A percentile compares a stretch with the other conserved stretches of the same genome.
phyloP scores from a whole-genome alignment of 2,888 invertebrate species.

The Acrobeloides nanus region DNA sequence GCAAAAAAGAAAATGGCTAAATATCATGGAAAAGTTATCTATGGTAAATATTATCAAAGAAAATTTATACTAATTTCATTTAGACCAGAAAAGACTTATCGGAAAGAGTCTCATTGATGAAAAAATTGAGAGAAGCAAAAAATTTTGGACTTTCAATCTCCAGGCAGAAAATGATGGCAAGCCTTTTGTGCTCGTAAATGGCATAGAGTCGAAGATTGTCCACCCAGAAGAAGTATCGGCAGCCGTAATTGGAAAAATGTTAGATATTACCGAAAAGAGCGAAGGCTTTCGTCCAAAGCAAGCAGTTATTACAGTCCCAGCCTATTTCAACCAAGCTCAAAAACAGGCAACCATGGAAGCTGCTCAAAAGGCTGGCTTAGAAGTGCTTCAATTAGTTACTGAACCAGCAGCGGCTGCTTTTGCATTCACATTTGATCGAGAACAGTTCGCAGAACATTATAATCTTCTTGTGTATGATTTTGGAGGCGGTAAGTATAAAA shows the following conservation, averaged over 20 bases:
- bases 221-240: conserved; percentile 1
- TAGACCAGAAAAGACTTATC: no score
- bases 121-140: no score
- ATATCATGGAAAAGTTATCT: no score
- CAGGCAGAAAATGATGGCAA: no score
- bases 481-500: no score
- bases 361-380: conserved; percentile 2
- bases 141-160: no score
- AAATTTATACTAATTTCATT: no score
- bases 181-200: no score
- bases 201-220: no score
- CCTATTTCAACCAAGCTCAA: conserved; percentile 22
- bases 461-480: conserved; percentile 22
- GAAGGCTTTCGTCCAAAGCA: conserved; percentile 2
- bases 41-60: no score
- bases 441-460: conserved; percentile 12
- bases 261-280: conserved; percentile 2
- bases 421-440: conserved; percentile 2
- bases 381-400: conserved; percentile 11
- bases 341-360: conserved; percentile 21
- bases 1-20: no score
- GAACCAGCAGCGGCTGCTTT: conserved; percentile 3
- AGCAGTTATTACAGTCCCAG: conserved; percentile 26
- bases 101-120: no score
- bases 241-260: background rate